These are phyloP conservation scores for Apotomis betuletana DNA, from an alignment of 2,888 invertebrate genomes.

Conservation along the genomic window DNA sequence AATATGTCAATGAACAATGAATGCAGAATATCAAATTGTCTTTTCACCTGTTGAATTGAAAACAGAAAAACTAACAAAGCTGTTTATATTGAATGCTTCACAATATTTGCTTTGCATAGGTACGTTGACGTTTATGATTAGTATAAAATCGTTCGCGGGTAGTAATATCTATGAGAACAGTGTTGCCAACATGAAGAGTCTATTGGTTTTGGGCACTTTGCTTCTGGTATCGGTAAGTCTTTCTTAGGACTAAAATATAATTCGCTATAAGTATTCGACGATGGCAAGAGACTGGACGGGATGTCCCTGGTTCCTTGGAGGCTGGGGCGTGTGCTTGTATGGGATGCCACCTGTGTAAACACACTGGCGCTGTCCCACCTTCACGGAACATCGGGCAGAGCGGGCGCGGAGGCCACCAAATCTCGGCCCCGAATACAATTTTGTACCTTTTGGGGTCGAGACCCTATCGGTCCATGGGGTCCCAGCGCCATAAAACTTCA, in stretches of 20 bases:
- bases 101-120: conserved; percentile 23
- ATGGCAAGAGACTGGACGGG: no score
- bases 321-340: no score
- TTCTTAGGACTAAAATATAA: not conserved
- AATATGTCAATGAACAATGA: not conserved
- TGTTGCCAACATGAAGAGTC: conserved; percentile 2
- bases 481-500: no score
- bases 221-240: conserved; percentile 18
- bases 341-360: no score
- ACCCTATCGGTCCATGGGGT: no score
- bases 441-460: no score
- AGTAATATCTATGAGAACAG: not conserved
- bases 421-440: no score
- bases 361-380: no score
- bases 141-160: not conserved
- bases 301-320: no score
- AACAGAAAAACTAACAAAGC: not conserved
- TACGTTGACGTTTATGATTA: not conserved
- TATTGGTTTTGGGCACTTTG: conserved; percentile 19
- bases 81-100: not conserved
- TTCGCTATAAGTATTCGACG: no score
- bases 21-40: not conserved
- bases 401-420: no score
- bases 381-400: no score
- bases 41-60: conserved; percentile 1